Base-by-base conservation (phyloP, 2,888 invertebrate species). In the Malachius bipustulatus region DNA sequence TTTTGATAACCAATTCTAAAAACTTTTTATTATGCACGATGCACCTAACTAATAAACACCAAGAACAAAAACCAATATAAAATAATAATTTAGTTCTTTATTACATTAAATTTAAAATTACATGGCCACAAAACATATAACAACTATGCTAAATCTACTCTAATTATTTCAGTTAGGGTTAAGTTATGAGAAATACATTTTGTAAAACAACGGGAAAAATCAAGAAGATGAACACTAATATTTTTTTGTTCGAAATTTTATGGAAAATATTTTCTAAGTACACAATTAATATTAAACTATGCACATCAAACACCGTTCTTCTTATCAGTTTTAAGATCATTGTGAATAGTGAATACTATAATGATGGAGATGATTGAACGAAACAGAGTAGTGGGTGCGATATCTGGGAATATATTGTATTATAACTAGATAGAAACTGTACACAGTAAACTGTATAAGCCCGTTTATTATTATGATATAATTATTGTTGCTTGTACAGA, bases 91-190 rank as follows among this genome's bases (percentile, higher is more conserved):
- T 58, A 60, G 53, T 57, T 57, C 55, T 62, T 63, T 62, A 63
- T 62, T 63, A 62, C 62, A 61, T 61, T 63, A 63, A 62, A 62
- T 60, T 62, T 62, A 62, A 62, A 62, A 62, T 62, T 62, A 63
- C 63, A 63, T 63, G 63, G 63, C 63, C 63, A 63, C 62, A 63
- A 62, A 63, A 62, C 61, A 62, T 61, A 61, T 58, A 61, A 54
- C 55, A 48, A 56, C 58, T 57, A 57, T 49, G 49, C 54, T 56
- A 56, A 49, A 40, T 40, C 49, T 51, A 52, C 46, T 52, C 52
- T 52, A 50, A 46, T 50, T 47, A 44, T 42, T 41, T 39, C 6
- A 19, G n/a, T 19, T 19, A 31, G 19, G 9, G 11, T 35, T 4
- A 34, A 11, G 13, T 12, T 14, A 11, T 32, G 16, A 32, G n/a